These are phyloP conservation scores for Lepus americanus DNA, from an alignment of 2,113 vertebrate species.

Conservation along the genomic window DNA sequence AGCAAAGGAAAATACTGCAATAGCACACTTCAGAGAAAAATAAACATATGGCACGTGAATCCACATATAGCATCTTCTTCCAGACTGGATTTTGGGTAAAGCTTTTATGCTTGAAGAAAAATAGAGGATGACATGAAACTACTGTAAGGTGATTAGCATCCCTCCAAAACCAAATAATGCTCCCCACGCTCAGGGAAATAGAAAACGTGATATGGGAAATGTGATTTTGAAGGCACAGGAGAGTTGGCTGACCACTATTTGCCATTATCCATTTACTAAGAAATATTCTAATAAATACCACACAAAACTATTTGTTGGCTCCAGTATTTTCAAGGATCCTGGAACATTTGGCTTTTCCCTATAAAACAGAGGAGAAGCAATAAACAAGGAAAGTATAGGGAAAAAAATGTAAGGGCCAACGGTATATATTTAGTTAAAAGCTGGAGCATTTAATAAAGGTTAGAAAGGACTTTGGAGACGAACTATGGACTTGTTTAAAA, in stretches of 20 bases:
- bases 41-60: slow-evolving; percentile 61
- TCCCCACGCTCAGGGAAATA: slow-evolving; percentile 72
- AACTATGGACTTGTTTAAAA: not conserved
- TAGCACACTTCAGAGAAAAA: slow-evolving; percentile 77
- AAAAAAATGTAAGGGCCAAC: not conserved
- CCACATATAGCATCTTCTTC: slow-evolving; percentile 64
- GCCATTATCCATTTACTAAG: slow-evolving; percentile 68
- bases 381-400: not conserved
- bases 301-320: slow-evolving; percentile 64
- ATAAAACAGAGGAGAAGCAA: slow-evolving; percentile 23
- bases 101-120: slow-evolving; percentile 69
- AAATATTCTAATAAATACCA: slow-evolving; percentile 77
- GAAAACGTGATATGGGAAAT: slow-evolving; percentile 66
- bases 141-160: slow-evolving; percentile 80
- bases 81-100: slow-evolving; percentile 57
- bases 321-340: slow-evolving; percentile 61
- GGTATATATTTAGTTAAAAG: not conserved
- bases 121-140: slow-evolving; percentile 71
- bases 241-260: slow-evolving; percentile 73
- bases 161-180: slow-evolving; percentile 73
- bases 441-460: not conserved
- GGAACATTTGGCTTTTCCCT: slow-evolving; percentile 29
- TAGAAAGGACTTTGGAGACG: not conserved
- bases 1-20: slow-evolving; percentile 79
- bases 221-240: slow-evolving; percentile 57